A percentile compares a stretch with the other conserved stretches of the same genome.
Conservation (phyloP, 2,888 invertebrate genomes). For the Suillia variegata region DNA sequence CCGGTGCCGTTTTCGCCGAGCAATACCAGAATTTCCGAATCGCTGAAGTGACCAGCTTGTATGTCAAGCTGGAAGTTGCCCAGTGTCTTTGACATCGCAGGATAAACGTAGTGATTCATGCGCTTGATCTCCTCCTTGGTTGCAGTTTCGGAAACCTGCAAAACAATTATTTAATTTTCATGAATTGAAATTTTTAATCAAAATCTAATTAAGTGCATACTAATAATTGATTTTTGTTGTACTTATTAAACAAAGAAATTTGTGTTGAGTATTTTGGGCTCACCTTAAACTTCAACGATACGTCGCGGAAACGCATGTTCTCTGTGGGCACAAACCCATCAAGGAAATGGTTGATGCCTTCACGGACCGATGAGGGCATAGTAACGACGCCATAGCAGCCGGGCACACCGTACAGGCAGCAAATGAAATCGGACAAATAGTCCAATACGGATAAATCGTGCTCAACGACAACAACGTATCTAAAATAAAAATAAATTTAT, state of each 20-base stretch:
- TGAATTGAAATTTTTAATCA: constrained; percentile 7
- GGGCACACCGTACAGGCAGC: constrained; percentile 97
- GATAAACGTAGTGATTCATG: constrained; percentile 96
- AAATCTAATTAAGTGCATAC: no score
- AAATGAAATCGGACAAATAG: constrained; percentile 98
- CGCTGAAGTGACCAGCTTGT: constrained; percentile 92
- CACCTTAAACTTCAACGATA: constrained; percentile 91
- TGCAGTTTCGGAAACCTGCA: constrained; percentile 89
- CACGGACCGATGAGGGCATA: constrained; percentile 98
- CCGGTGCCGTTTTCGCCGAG: constrained; percentile 98
- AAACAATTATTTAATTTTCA: constrained; percentile 1
- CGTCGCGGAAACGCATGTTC: constrained; percentile 96
- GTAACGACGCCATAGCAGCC: constrained; percentile 99
- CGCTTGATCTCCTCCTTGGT: constrained; percentile 97
- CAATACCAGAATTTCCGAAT: constrained; percentile 98
- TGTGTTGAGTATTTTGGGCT: no score
- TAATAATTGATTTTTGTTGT: background rate
- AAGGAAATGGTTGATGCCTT: constrained; percentile 99
- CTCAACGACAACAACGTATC: constrained; percentile 98
- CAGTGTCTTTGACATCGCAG: constrained; percentile 86
- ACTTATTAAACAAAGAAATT: background rate
- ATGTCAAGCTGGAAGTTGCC: constrained; percentile 76
- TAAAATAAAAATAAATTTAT: no score
- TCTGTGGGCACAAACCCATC: constrained; percentile 99
- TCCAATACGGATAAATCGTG: constrained; percentile 99